These are phyloP conservation scores for Antheraea mylitta DNA, from an alignment of 1,140 invertebrate genomes.

Conservation along the genomic window DNA sequence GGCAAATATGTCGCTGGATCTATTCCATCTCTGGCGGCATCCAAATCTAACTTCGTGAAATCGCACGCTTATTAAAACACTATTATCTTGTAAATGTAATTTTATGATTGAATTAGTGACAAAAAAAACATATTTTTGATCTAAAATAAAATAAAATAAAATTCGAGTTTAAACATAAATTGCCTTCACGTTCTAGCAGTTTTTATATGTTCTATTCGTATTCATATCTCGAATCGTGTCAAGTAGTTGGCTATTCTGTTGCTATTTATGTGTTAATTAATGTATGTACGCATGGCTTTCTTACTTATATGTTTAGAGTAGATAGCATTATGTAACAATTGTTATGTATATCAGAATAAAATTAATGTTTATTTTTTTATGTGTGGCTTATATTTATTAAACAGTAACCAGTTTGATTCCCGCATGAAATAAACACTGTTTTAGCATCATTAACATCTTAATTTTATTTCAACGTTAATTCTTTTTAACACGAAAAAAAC, in stretches of 20 bases:
- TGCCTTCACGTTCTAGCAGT: background rate
- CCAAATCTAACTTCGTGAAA: slow-evolving; percentile 88
- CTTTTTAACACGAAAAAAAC: too few relatives aligned
- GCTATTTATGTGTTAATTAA: background rate
- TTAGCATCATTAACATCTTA: too few relatives aligned
- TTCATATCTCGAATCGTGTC: slow-evolving; percentile 4
- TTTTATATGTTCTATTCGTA: background rate
- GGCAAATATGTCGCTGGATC: slow-evolving; percentile 90
- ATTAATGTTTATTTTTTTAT: background rate
- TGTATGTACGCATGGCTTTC: slow-evolving; percentile 6
- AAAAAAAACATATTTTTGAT: too few relatives aligned
- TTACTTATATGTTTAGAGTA: slow-evolving; percentile 4
- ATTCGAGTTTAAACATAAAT: too few relatives aligned
- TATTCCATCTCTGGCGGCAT: slow-evolving; percentile 84
- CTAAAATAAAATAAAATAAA: too few relatives aligned
- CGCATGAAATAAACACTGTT: background rate
- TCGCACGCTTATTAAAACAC: slow-evolving; percentile 86
- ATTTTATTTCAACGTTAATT: too few relatives aligned
- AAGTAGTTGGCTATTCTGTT: background rate
- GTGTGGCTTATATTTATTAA: background rate
- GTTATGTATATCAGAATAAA: background rate
- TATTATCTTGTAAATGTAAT: slow-evolving; percentile 4
- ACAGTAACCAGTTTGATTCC: background rate
- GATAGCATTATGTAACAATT: background rate
- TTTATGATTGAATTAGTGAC: background rate